Evolutionary conservation across 2,888 invertebrate species (phyloP), one percentile per base, ranked within the genome.

Genomic region (Hypercompe scribonia): DNA sequence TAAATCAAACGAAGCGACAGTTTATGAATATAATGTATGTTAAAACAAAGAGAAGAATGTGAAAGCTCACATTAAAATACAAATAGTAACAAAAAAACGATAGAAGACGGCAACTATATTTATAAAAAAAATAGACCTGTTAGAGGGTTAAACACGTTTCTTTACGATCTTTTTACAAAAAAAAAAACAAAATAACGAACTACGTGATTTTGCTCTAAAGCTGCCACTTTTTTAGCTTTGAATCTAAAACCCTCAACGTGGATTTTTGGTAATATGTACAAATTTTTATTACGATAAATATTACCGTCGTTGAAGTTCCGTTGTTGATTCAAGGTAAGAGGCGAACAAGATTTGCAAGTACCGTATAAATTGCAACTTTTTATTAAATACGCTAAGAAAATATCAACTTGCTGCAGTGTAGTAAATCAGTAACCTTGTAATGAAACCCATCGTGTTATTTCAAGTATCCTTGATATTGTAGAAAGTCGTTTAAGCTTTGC

Each of bases 91-190:
- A 28, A 66, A 58, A 18, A 42, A 50, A n/a, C n/a, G 24, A 5
- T 31, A 24, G 36, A 36, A 46, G 54, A 1, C 58, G 13, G 31
- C 10, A 36, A 46, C 21, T 2, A 31, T 31, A 58, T 46, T 31
- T 10, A 83, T 79, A 82, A 84, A 83, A 83, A 87, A 86, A 84
- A 82, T 84, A 81, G 73, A 87, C 85, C 83, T 82, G 78, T 82
- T 81, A 80, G 77, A 85, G 79, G 83, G 67, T 71, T 50, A 75
- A 85, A 86, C 87, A 88, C 87, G 86, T 87, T 88, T 80, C 82
- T 84, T 86, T 81, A 84, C 86, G 87, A 89, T 88, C 88, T 87
- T 88, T 89, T 89, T 91, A 91, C 90, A 87, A n/a, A n/a, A n/a
- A n/a, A 89, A 91, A 90, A 91, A 90, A 15, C 24, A 85, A 87